These are phyloP conservation scores for Aspiorhynchus laticeps DNA, from an alignment of 2,113 vertebrate genomes.

Conservation along the genomic window DNA sequence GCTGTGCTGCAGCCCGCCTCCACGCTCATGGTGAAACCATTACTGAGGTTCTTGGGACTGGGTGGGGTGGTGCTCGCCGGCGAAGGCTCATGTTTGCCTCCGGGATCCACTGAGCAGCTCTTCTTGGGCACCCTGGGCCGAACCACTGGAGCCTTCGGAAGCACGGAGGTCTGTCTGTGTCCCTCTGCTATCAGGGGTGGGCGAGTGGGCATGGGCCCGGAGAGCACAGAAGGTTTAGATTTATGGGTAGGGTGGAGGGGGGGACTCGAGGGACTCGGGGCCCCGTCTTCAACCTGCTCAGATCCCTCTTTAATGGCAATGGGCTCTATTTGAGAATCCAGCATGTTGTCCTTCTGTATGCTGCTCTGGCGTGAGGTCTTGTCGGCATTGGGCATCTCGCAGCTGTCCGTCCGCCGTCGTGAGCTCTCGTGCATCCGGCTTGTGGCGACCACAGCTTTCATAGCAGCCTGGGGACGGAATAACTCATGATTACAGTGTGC, in stretches of 20 bases:
- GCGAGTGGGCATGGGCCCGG: conserved; percentile 55
- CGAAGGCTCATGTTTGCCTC: conserved; percentile 50
- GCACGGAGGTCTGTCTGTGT: conserved; percentile 66
- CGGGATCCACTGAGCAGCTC: conserved; percentile 66
- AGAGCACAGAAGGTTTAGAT: conserved; percentile 56
- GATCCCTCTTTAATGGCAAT: conserved; percentile 52
- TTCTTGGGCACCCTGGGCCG: conserved; percentile 69
- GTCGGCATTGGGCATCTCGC: conserved; percentile 72
- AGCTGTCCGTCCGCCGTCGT: conserved; percentile 77
- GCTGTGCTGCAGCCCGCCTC: conserved; percentile 65
- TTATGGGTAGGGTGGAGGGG: conserved; percentile 56
- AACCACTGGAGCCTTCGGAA: conserved; percentile 65
- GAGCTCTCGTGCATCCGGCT: conserved; percentile 83
- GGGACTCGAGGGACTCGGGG: conserved; percentile 2
- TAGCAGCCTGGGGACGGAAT: conserved; percentile 77
- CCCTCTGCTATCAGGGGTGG: conserved; percentile 73
- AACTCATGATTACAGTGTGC: background rate
- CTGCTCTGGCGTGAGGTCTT: conserved; percentile 71
- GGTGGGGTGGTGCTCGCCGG: conserved; percentile 57
- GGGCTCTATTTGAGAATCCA: conserved; percentile 59
- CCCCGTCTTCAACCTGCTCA: conserved; percentile 40
- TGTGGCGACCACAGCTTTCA: conserved; percentile 87
- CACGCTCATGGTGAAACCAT: conserved; percentile 67
- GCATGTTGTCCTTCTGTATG: conserved; percentile 70
- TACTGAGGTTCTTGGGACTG: conserved; percentile 73